These are phyloP conservation scores for Ciona savignyi DNA, from an alignment of 23 tunicate genomes.

Conservation along the genomic window DNA sequence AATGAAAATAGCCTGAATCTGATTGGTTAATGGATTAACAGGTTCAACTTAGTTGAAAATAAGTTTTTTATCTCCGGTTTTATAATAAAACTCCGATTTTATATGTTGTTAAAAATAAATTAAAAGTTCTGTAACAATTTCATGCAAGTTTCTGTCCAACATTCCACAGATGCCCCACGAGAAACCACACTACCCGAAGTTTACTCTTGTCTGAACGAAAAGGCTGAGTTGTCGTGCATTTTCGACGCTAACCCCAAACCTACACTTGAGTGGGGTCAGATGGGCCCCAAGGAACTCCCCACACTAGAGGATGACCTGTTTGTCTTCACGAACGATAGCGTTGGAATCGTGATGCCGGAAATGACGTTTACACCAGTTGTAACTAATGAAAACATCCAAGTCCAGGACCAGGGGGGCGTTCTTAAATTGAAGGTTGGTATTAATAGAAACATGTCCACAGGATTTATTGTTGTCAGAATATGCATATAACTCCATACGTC, in stretches of 20 bases:
- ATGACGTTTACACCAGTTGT: background rate
- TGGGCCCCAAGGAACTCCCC: too few relatives aligned
- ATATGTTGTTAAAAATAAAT: too few relatives aligned
- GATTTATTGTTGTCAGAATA: too few relatives aligned
- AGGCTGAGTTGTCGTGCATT: background rate
- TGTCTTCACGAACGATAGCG: background rate
- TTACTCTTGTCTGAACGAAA: background rate
- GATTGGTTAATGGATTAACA: too few relatives aligned
- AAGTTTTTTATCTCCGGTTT: too few relatives aligned
- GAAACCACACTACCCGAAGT: conserved; percentile 1
- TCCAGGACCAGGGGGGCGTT: background rate
- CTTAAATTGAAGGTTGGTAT: background rate
- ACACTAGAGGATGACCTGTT: background rate
- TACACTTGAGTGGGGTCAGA: background rate
- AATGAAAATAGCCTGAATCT: too few relatives aligned
- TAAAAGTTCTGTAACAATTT: too few relatives aligned
- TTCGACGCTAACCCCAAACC: conserved; percentile 6
- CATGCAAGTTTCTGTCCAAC: too few relatives aligned
- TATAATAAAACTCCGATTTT: too few relatives aligned
- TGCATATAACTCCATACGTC: too few relatives aligned
- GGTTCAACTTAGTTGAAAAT: too few relatives aligned
- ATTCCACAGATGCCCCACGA: conserved; percentile 9
- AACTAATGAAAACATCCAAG: background rate
- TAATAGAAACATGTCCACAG: too few relatives aligned
- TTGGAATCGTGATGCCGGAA: background rate